phyloP scores from a whole-genome alignment of 2,113 vertebrate species.

The Eulemur macaco region DNA sequence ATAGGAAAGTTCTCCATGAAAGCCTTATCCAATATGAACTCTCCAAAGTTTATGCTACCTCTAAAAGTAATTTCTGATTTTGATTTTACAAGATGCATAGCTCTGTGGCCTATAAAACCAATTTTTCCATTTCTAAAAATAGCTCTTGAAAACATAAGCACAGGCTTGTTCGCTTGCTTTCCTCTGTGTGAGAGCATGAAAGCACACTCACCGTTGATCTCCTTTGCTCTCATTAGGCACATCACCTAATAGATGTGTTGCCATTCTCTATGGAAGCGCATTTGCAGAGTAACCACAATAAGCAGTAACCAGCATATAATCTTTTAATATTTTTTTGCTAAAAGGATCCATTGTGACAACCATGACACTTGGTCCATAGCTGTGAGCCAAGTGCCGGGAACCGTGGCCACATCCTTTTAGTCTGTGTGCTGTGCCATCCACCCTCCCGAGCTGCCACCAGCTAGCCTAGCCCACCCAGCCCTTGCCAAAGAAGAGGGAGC shows the following conservation, averaged over 20 bases:
- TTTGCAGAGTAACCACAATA: neutral
- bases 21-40: neutral
- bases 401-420: too few relatives aligned
- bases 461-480: neutral
- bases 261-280: neutral
- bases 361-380: neutral
- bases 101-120: neutral
- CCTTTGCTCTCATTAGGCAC: neutral
- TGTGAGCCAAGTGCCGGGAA: neutral
- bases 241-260: neutral
- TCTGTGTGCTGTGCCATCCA: neutral
- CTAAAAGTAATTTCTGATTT: neutral
- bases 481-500: neutral
- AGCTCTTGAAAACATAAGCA: neutral
- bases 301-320: neutral
- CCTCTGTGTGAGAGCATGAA: neutral
- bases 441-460: neutral
- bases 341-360: neutral
- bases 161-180: neutral
- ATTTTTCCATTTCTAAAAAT: neutral
- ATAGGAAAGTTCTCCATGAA: neutral
- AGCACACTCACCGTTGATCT: neutral
- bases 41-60: neutral
- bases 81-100: neutral
- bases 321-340: neutral